Evolutionary conservation across 2,888 invertebrate species (phyloP), one percentile per base, ranked within the genome.

Genomic region (Eupithecia dodoneata): DNA sequence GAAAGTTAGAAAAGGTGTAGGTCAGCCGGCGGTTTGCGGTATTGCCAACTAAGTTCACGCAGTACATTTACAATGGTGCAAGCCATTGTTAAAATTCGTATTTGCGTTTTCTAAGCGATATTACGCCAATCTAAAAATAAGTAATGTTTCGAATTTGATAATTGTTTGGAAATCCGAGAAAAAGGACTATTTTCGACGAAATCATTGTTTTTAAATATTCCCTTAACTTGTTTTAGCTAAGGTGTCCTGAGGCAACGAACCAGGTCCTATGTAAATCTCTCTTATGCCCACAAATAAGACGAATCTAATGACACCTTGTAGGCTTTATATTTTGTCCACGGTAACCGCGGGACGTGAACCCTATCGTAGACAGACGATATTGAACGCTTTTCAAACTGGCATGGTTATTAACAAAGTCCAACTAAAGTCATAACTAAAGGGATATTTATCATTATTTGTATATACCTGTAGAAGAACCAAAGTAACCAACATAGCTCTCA

Each of bases 1-100:
- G 86, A 86, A 86, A 86, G 87, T 87, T 87, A 80, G 84, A 82
- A 85, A 86, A 82, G 76, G 76, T 79, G 75, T 74, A 80, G 82
- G 85, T 86, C 83, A 84, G 82, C 81, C 82, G 71, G 67, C 77
- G 77, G 80, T 79, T 83, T 78, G 83, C 80, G 80, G 81, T 83
- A 81, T 73, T 75, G 67, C 52, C 78, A 76, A 83, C 79, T 82
- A 82, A 85, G 84, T 83, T 80, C 81, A 83, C 80, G 69, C 76
- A 76, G 80, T 78, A 75, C 47, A 47, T 73, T 72, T 72, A 70
- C 72, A 76, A 66, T 76, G 72, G 49, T 74, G 70, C 65, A 71
- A 73, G 63, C 69, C 67, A 76, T 79, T 76, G 74, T 79, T 76
- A 66, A 73, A 71, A 72, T 70, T 72, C 59, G 65, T 18, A 77